phyloP scores from a whole-genome alignment of 2,888 invertebrate species.

The Pandemis heparana region DNA sequence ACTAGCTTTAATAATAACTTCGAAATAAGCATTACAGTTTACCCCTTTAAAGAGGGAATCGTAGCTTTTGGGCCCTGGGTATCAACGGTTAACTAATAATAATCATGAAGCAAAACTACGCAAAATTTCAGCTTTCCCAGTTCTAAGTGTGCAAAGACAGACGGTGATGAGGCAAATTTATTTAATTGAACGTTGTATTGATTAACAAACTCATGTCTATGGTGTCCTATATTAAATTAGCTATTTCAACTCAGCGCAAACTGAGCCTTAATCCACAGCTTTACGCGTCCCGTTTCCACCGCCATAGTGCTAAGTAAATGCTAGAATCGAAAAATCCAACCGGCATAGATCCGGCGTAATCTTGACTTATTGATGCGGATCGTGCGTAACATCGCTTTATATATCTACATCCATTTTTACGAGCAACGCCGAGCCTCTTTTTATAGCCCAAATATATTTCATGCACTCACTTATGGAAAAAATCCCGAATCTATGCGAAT shows the following conservation, averaged over 20 bases:
- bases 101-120: too few species aligned
- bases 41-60: too few species aligned
- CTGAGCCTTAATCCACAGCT: neutral
- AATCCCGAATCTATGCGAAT: slow-evolving; percentile 71
- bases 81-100: too few species aligned
- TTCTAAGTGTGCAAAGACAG: too few species aligned
- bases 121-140: too few species aligned
- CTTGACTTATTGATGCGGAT: slow-evolving; percentile 81
- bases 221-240: neutral
- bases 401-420: slow-evolving; percentile 67
- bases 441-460: slow-evolving; percentile 76
- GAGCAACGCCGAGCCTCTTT: slow-evolving; percentile 74
- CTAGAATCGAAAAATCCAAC: slow-evolving; percentile 64
- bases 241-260: neutral
- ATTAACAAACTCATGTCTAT: neutral
- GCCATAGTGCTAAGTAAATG: slow-evolving; percentile 54
- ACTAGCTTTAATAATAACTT: too few species aligned
- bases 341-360: slow-evolving; percentile 59
- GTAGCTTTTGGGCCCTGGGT: too few species aligned
- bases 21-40: too few species aligned
- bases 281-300: neutral
- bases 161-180: too few species aligned
- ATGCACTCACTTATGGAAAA: slow-evolving; percentile 70
- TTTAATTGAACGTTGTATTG: neutral
- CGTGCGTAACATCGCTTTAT: slow-evolving; percentile 64